A percentile compares a stretch with the other conserved stretches of the same genome.
Conservation (phyloP, 1,140 invertebrate species). For the Plutomurus gul region DNA sequence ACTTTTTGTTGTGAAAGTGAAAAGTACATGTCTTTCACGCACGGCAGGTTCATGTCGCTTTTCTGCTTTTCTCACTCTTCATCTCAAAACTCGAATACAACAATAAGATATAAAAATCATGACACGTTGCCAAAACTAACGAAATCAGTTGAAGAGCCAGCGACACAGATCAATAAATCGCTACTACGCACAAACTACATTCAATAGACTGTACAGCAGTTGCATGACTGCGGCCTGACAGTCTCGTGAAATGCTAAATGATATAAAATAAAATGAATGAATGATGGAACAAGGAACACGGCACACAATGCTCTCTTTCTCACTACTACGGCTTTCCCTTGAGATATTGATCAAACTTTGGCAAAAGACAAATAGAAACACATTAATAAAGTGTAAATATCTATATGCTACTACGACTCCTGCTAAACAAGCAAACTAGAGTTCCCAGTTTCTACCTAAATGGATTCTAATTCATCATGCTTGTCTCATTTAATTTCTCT, state of each 20-base stretch:
- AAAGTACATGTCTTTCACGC: no score
- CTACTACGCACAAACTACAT: not conserved
- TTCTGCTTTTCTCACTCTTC: no score
- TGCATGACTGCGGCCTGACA: not conserved
- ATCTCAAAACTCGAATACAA: no score
- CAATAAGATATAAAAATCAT: not conserved
- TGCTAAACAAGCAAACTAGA: no score
- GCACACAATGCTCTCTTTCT: not conserved
- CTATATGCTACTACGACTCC: not conserved
- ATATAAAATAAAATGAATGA: slow-evolving; percentile 18
- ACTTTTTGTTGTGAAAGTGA: no score
- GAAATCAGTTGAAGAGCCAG: not conserved
- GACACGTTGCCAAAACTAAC: not conserved
- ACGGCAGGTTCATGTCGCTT: no score
- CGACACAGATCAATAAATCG: slow-evolving; percentile 9
- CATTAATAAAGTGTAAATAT: not conserved
- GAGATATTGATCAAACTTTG: slow-evolving; percentile 12
- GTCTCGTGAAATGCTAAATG: not conserved
- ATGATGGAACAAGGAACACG: not conserved
- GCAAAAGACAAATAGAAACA: not conserved
- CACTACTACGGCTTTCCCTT: not conserved
- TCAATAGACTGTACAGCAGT: not conserved
- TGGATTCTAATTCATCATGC: no score
- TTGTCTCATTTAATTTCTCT: no score
- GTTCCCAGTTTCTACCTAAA: no score